These are phyloP conservation scores for Erebia epiphron DNA, from an alignment of 2,888 invertebrate species.

Conservation along the genomic window DNA sequence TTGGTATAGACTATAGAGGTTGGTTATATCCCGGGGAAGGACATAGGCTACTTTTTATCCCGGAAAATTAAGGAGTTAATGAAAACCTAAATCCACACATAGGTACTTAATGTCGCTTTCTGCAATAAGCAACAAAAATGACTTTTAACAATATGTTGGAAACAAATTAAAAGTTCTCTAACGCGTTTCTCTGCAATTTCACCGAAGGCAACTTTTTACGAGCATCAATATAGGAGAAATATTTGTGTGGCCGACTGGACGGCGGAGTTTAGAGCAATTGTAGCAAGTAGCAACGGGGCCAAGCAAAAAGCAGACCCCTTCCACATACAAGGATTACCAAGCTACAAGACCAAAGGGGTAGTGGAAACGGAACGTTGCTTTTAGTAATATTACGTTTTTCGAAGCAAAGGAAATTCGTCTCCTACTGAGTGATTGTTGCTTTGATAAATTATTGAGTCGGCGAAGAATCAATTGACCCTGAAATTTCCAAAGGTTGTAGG, in stretches of 20 bases:
- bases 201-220: constrained; percentile 36
- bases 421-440: constrained; percentile 53
- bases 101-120: no score
- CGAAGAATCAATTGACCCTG: constrained; percentile 37
- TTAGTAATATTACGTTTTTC: constrained; percentile 61
- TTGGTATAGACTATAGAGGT: no score
- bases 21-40: no score
- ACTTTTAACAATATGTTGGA: neutral
- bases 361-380: constrained; percentile 46
- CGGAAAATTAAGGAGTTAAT: no score
- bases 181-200: constrained; percentile 38
- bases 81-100: no score
- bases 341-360: constrained; percentile 48
- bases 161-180: constrained; percentile 37
- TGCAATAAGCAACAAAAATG: neutral
- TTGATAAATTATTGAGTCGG: constrained; percentile 57
- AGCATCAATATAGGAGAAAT: constrained; percentile 40
- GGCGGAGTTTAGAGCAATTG: constrained; percentile 37
- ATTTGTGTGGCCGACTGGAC: constrained; percentile 42
- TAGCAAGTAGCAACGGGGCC: constrained; percentile 40
- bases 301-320: constrained; percentile 24
- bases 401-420: constrained; percentile 51
- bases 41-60: no score
- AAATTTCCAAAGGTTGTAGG: constrained; percentile 20
- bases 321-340: neutral